Evolutionary conservation across 1,140 invertebrate genomes (phyloP).

Genomic region (Sycophila sp.): DNA sequence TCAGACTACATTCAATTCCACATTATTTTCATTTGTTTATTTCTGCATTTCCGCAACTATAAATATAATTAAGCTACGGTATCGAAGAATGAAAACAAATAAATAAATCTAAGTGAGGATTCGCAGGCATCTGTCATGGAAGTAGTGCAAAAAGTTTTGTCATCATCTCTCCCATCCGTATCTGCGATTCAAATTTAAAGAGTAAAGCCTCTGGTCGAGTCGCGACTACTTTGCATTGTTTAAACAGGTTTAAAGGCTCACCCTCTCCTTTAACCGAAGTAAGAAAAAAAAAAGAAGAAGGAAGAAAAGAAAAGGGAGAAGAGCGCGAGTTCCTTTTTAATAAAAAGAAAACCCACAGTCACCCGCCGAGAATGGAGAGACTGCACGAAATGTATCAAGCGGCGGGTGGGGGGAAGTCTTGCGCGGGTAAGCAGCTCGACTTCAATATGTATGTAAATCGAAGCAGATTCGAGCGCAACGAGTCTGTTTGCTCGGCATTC

Average conservation of each 20-base stretch:
- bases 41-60: no score
- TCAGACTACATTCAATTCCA: no score
- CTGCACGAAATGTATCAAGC: conserved; percentile 10
- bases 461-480: conserved; percentile 59
- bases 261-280: background rate
- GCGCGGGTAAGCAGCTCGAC: conserved; percentile 35
- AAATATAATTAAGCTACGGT: no score
- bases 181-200: conserved; percentile 26
- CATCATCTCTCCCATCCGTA: background rate
- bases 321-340: conserved; percentile 23
- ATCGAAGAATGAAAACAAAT: background rate
- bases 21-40: no score
- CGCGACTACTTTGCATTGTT: conserved; percentile 28
- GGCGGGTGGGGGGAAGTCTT: background rate
- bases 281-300: background rate
- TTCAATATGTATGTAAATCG: conserved; percentile 67
- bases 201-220: background rate
- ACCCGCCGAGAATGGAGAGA: conserved; percentile 6
- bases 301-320: background rate
- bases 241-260: conserved; percentile 15
- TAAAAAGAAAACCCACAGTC: conserved; percentile 25
- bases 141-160: conserved; percentile 5
- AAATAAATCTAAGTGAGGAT: no score
- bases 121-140: no score
- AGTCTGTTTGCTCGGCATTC: conserved; percentile 42